phyloP scores from a whole-genome alignment of 2,888 invertebrate species.

The Tromatobia lineatoria region DNA sequence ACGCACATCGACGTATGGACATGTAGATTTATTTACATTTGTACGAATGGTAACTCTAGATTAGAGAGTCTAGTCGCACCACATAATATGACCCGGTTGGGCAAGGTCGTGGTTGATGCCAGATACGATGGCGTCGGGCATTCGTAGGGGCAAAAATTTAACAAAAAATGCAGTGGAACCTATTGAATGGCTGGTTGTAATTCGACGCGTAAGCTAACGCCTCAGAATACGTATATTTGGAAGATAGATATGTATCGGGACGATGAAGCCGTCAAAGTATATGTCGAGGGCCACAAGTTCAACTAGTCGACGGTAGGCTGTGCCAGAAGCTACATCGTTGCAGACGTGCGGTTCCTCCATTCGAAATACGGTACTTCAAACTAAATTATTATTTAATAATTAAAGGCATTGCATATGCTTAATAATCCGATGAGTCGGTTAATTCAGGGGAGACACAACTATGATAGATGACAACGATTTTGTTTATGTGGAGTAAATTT shows the following conservation, averaged over 20 bases:
- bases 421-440: background rate
- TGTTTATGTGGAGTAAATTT: too few species aligned
- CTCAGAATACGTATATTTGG: background rate
- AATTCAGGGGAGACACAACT: background rate
- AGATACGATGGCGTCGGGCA: slow-evolving; percentile 28
- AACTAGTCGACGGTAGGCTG: slow-evolving; percentile 24
- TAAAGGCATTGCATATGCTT: background rate
- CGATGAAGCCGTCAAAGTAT: slow-evolving; percentile 26
- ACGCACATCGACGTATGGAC: slow-evolving; percentile 15
- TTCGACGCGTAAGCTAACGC: slow-evolving; percentile 34
- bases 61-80: slow-evolving; percentile 43
- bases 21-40: slow-evolving; percentile 5
- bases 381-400: background rate
- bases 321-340: slow-evolving; percentile 20
- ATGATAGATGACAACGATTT: too few species aligned
- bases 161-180: slow-evolving; percentile 5
- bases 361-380: slow-evolving; percentile 26
- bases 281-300: background rate
- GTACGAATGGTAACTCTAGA: slow-evolving; percentile 48
- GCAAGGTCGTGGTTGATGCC: slow-evolving; percentile 62
- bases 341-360: background rate
- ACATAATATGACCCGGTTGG: slow-evolving; percentile 61
- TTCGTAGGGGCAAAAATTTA: background rate
- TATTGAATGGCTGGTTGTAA: slow-evolving; percentile 39
- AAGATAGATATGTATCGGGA: background rate